Evolutionary conservation across 2,888 invertebrate species (phyloP), one percentile per base, ranked within the genome.

Genomic region (Zootermopsis nevadensis): DNA sequence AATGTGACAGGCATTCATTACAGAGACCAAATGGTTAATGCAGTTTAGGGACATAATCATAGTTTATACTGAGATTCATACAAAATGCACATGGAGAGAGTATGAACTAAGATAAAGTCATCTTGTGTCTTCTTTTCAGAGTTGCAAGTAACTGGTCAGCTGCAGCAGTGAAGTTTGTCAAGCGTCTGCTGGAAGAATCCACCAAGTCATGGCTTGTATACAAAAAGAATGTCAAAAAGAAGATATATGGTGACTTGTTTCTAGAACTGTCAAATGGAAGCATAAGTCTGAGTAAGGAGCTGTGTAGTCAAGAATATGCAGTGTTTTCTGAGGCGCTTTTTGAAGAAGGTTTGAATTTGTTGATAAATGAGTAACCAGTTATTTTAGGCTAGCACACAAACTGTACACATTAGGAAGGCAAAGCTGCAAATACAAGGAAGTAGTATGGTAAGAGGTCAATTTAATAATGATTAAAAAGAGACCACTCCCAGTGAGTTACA

Each of bases 231-330:
- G 8, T 24, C 24, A 27, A 42, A n/a, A 35, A 38, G 27, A 74
- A 24, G 33, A n/a, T 38, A n/a, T 74, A n/a, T 74, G 74, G 74
- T 33, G 74, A 74, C 38, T 24, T 74, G 31, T 24, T 33, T 38
- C 3, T 74, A 12, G 24, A 74, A 35, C 22, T 74, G 33, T 7
- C 0, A 74, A 35, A 35, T 74, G 24, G 31, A n/a, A 38, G 31
- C 24, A 31, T 74, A 10, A 74, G 74, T 27, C 38, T 74, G 22
- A n/a, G 2, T n/a, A 38, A 35, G 22, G 74, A 38, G n/a, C 74
- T 74, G 22, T 74, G 74, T 24, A 35, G 3, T 38, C n/a, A 74
- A 38, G n/a, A 38, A 38, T 74, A 38, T 38, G 74, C 74, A 38
- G 24, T 38, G 3, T n/a, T 42, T 2, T 22, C 22, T n/a, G 38